Percentiles rank a stretch among this genome's conserved stretches.
phyloP scores from a whole-genome alignment of 2,113 vertebrate species.

The Cervus canadensis region DNA sequence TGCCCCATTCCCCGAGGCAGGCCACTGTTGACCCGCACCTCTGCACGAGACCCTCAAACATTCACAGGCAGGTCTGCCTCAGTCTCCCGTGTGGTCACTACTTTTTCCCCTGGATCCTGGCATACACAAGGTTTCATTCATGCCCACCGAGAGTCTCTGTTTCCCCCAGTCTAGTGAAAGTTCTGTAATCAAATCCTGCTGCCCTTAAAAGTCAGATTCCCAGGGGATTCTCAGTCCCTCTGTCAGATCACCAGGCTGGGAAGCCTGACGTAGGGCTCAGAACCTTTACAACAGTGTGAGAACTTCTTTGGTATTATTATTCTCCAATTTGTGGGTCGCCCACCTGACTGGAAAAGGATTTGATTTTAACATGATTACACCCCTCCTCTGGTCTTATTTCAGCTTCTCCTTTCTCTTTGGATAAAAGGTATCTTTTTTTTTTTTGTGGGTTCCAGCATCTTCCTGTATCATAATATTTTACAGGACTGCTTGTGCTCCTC shows the following conservation, averaged over 20 bases:
- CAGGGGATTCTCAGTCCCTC: background rate
- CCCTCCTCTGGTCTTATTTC: accelerated
- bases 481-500: background rate
- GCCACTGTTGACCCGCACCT: background rate
- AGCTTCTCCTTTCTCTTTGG: background rate
- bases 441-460: background rate
- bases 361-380: background rate
- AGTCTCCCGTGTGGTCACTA: background rate
- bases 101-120: background rate
- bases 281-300: background rate
- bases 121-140: background rate
- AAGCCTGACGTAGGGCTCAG: background rate
- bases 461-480: background rate
- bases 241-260: background rate
- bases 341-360: background rate
- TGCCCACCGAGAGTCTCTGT: background rate
- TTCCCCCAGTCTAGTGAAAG: background rate
- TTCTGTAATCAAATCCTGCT: background rate
- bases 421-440: background rate
- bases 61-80: background rate
- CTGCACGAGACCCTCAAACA: background rate
- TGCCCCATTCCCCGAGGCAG: background rate
- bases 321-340: background rate
- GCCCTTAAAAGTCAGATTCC: background rate
- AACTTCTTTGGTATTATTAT: background rate